Evolutionary conservation across 2,888 invertebrate genomes (phyloP).

Genomic region (Scaptomyza parva): DNA sequence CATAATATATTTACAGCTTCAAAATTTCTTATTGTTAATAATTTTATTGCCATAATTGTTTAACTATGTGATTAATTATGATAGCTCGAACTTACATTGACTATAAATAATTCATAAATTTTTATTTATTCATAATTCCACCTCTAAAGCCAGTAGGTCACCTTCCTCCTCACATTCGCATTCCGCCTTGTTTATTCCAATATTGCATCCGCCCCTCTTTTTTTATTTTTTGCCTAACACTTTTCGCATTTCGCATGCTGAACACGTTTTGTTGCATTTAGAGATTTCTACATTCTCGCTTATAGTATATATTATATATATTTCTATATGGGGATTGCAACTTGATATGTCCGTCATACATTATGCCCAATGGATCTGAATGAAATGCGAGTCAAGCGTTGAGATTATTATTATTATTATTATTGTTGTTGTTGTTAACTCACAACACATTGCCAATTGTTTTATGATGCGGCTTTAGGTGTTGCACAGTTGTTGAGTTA

Average conservation of each 20-base stretch:
- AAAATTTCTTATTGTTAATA: slow-evolving; percentile 8
- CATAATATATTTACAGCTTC: neutral
- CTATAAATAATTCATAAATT: slow-evolving; percentile 34
- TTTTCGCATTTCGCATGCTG: slow-evolving; percentile 28
- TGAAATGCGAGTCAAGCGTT: slow-evolving; percentile 48
- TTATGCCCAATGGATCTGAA: slow-evolving; percentile 36
- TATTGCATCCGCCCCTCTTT: neutral
- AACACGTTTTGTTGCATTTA: slow-evolving; percentile 35
- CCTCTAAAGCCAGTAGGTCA: neutral
- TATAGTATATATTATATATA: too few species aligned
- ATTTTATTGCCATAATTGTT: slow-evolving; percentile 36
- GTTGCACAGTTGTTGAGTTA: slow-evolving; percentile 24
- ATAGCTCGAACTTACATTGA: slow-evolving; percentile 14
- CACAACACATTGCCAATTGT: slow-evolving; percentile 40
- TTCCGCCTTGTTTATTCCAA: neutral
- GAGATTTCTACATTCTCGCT: slow-evolving; percentile 11
- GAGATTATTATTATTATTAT: neutral
- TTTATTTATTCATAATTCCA: neutral
- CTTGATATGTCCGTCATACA: slow-evolving; percentile 15
- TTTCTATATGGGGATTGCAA: slow-evolving; percentile 2
- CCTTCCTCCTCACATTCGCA: neutral
- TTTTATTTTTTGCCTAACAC: slow-evolving; percentile 5
- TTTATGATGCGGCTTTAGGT: slow-evolving; percentile 37
- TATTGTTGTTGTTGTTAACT: slow-evolving; percentile 11
- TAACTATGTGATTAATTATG: slow-evolving; percentile 44